phyloP scores from a whole-genome alignment of 2,797 vertebrate species.

The Sebastes itinus region DNA sequence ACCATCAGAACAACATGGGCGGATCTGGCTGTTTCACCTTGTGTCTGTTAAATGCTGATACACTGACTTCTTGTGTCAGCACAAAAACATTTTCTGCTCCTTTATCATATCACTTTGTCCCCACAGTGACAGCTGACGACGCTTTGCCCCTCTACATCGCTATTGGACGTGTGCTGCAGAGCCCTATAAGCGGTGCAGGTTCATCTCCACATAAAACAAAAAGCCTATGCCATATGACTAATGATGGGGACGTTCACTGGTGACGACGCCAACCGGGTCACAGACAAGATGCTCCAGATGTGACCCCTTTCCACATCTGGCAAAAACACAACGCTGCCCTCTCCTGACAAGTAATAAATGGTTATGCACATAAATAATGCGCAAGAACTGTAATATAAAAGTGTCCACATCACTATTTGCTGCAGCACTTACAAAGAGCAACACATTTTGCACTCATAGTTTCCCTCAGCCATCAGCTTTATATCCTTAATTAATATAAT shows the following conservation, averaged over 20 bases:
- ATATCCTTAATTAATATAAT: not conserved
- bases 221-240: not conserved
- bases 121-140: not conserved
- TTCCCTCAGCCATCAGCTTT: not conserved
- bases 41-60: conserved; percentile 11
- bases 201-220: not conserved
- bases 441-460: not conserved
- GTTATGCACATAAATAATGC: not conserved
- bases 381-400: not conserved
- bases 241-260: conserved; percentile 11
- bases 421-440: not conserved
- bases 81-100: not conserved
- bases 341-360: not conserved
- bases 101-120: not conserved
- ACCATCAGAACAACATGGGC: not conserved
- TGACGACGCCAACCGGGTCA: conserved; percentile 46
- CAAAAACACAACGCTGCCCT: conserved; percentile 24
- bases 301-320: conserved; percentile 43
- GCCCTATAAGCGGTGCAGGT: not conserved
- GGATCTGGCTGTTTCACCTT: conserved; percentile 1
- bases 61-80: conserved; percentile 4
- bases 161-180: conserved; percentile 1
- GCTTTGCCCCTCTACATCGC: conserved; percentile 6
- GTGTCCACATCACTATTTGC: not conserved
- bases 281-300: conserved; percentile 46